Conservation (phyloP, 2,113 vertebrate species). For the Dermatemys mawii region DNA sequence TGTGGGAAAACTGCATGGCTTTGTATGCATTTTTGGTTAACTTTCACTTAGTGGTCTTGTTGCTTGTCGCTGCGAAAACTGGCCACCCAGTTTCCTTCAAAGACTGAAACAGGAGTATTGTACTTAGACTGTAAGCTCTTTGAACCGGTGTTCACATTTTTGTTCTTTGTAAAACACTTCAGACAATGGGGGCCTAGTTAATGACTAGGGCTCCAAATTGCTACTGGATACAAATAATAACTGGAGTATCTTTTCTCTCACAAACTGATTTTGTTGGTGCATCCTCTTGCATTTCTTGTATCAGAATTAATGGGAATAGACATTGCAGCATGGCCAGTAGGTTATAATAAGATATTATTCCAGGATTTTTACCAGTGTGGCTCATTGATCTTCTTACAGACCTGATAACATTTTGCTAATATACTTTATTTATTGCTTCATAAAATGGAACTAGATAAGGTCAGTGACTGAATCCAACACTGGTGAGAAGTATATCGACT, state of each 20-base stretch:
- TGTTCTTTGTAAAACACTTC: neutral
- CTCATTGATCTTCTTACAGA: neutral
- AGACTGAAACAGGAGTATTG: fast-evolving
- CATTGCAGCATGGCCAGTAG: neutral
- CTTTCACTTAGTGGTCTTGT: neutral
- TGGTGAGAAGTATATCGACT: neutral
- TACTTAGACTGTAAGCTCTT: neutral
- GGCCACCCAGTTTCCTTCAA: neutral
- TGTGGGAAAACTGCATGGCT: neutral
- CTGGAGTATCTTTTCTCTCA: neutral
- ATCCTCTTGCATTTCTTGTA: neutral
- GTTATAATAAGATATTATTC: neutral
- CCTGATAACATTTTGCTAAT: neutral
- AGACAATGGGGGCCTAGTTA: neutral
- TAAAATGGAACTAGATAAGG: neutral
- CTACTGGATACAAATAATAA: neutral
- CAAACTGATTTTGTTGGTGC: neutral
- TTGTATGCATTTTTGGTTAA: neutral
- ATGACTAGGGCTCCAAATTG: neutral
- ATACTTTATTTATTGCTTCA: neutral
- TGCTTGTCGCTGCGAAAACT: neutral
- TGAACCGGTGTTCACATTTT: neutral
- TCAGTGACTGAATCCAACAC: neutral
- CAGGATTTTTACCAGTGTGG: neutral
- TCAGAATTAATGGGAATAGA: neutral